Base-by-base conservation (phyloP, 1,140 invertebrate genomes). In the Sweltsa coloradensis region DNA sequence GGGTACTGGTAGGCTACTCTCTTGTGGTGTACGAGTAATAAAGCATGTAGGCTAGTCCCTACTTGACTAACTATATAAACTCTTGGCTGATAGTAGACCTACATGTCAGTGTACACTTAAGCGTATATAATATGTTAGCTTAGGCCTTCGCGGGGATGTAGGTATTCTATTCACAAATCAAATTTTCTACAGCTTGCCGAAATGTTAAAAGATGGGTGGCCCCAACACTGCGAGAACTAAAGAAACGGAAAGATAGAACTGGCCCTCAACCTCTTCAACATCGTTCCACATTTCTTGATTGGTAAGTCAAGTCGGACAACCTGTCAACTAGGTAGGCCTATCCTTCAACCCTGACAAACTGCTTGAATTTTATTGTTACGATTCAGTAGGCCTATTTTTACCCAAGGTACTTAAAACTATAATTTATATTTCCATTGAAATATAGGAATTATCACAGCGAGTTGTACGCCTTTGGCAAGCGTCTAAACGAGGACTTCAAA, bases 401-500 rank as follows among this genome's bases (percentile, higher is more conserved):
- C 21, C 39, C 6, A 3, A 5, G 11, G n/a, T 4, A 3, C 9
- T 31, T 43, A 27, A 9, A 34, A 22, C 26, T 18, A 14, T n/a
- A 25, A 14, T 44, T 5, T 37, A n/a, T 4, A 45, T 13, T 29
- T 13, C 18, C 34, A 29, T 27, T 45, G 29, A 51, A 25, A 52
- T 53, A 42, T 47, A 73, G 72, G 91, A 95, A 95, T 62, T 83
- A 89, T 61, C 74, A 83, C 52, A 76, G 87, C 0, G 93, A 97
- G 69, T 47, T 95, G 14, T 94, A 72, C 71, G 85, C 89, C 3
- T 95, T 96, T 71, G 81, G 80, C 22, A 78, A 81, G 55, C 70
- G 93, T 34, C 65, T 96, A 9, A 78, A 80, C n/a, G 93, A 96
- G 70, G 70, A 83, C 6, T 89, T 96, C 59, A 68, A 88, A 49